Evolutionary conservation across 2,888 invertebrate genomes (phyloP), one percentile per base, ranked within the genome.

Genomic region (Drosophila meridiana): DNA sequence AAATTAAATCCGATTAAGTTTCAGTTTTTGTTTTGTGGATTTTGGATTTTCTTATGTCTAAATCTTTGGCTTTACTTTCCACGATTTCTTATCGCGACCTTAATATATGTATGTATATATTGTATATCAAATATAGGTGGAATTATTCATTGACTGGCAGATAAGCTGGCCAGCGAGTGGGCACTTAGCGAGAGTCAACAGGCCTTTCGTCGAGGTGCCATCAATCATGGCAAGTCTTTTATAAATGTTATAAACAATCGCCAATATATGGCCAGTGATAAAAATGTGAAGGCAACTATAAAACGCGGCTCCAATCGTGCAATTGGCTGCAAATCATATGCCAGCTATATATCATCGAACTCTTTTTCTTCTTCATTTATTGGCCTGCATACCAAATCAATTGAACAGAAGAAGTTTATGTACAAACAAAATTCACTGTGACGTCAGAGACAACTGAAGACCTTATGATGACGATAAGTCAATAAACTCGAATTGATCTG

Each of bases 211-310:
- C 34, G 28, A 20, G 45, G 48, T 64, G 58, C 84, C 73, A 89
- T 84, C 85, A 73, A 85, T 85, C 88, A 85, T 89, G 43, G 63
- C 56, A 69, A 61, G 60, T 57, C 69, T 65, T 85, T 85, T 82
- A 85, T 85, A 75, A 72, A 64, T 69, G 90, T 56, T 52, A 88
- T 86, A 86, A 86, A 90, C 72, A 70, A 83, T 72, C 70, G 74
- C 50, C 74, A 90, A 86, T 82, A 76, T 86, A 86, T 73, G 80
- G 43, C 72, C 56, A 58, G 38, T 80, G 90, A 85, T 90, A 78
- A 58, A 66, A 59, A 62, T 64, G 30, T 80, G 90, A 88, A 75
- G 67, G 64, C 26, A 48, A 36, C 55, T 14, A 73, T 73, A 65
- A 73, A 80, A 59, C 30, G 30, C 26, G 9, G 36, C 28, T 53